Evolutionary conservation across 2,888 invertebrate genomes (phyloP).

Genomic region (Loripinus fragilis): DNA sequence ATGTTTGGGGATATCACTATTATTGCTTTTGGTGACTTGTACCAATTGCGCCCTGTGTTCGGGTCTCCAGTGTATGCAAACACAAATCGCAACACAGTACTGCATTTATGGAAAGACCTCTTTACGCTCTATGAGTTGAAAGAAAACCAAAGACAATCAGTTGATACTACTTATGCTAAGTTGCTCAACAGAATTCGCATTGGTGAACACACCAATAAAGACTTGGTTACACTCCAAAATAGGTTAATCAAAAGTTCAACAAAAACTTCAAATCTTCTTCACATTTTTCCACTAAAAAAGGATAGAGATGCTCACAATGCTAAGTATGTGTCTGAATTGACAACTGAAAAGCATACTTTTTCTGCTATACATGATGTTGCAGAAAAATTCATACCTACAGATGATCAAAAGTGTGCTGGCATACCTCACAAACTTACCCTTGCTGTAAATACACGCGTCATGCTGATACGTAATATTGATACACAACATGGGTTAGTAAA

Average conservation of each 20-base stretch:
- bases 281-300: neutral
- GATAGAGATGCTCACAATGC: neutral
- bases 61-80: too few species aligned
- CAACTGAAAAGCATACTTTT: neutral
- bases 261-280: neutral
- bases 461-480: neutral
- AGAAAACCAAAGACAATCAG: neutral
- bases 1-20: too few species aligned
- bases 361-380: conserved; percentile 13
- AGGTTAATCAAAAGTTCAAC: neutral
- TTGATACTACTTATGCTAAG: neutral
- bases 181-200: neutral
- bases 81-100: too few species aligned
- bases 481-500: neutral
- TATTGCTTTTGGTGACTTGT: too few species aligned
- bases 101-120: neutral
- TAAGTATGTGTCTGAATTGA: neutral
- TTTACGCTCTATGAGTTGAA: neutral
- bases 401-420: neutral
- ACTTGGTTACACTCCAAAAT: neutral
- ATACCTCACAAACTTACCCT: neutral
- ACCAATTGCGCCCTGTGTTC: too few species aligned
- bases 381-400: neutral
- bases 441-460: neutral
- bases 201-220: neutral